phyloP scores from a whole-genome alignment of 2,797 vertebrate genomes.

The Lophotriccus pileatus region DNA sequence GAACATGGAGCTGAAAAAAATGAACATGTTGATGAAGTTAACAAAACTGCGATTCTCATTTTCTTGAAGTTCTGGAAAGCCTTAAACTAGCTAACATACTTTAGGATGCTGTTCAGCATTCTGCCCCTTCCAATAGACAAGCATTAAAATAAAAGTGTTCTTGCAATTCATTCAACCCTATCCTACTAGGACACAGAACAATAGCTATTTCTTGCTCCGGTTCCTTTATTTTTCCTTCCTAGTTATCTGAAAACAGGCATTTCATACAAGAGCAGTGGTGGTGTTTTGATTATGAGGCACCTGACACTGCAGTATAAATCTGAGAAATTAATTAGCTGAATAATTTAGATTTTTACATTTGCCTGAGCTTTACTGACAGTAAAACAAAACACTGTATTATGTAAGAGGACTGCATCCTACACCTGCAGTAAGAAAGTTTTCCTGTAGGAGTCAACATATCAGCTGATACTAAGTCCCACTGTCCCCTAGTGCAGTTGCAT shows the following conservation, averaged over 20 bases:
- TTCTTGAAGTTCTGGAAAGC: conserved; percentile 47
- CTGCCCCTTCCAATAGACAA: background rate
- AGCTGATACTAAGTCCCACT: background rate
- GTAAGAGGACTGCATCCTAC: background rate
- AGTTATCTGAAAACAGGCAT: background rate
- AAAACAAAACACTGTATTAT: background rate
- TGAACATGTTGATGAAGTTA: conserved; percentile 80
- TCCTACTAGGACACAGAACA: conserved; percentile 23
- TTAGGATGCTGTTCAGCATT: background rate
- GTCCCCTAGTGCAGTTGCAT: background rate
- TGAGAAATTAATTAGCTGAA: background rate
- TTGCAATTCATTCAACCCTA: conserved; percentile 23
- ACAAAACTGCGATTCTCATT: conserved; percentile 63
- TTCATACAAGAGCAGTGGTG: background rate
- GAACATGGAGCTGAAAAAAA: conserved; percentile 89
- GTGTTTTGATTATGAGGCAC: background rate
- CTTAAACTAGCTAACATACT: conserved; percentile 34
- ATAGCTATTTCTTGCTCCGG: conserved; percentile 4
- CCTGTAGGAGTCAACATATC: background rate
- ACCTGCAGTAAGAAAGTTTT: background rate
- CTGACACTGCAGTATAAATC: background rate
- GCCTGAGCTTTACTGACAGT: background rate
- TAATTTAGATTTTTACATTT: background rate
- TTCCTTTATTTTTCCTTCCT: background rate
- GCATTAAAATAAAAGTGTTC: background rate